Evolutionary conservation across 2,113 vertebrate species (phyloP).

Genomic region (Melanerpes formicivorus): DNA sequence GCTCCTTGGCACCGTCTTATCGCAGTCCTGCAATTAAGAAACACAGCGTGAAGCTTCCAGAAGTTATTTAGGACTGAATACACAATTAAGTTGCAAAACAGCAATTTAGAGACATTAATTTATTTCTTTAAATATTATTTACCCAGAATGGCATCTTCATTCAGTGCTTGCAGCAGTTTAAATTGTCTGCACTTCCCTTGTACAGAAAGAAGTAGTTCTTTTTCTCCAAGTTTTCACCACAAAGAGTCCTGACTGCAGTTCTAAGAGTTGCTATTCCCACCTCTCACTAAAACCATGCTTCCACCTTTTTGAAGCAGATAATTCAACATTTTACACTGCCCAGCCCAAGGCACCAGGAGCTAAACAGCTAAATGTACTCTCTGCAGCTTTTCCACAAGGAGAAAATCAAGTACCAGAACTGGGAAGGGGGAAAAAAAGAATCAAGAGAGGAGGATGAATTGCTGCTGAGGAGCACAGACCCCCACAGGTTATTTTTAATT

Average conservation of each 20-base stretch:
- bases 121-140: background rate
- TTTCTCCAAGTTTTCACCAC: background rate
- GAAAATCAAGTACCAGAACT: background rate
- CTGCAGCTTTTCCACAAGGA: background rate
- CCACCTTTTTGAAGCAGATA: background rate
- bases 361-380: background rate
- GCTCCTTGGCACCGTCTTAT: constrained; percentile 91
- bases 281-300: background rate
- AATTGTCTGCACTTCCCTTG: background rate
- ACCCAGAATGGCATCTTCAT: background rate
- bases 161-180: background rate
- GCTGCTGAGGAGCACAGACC: background rate
- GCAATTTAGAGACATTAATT: background rate
- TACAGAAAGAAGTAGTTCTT: background rate
- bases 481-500: background rate
- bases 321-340: background rate
- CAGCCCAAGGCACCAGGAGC: background rate
- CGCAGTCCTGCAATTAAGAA: constrained; percentile 81
- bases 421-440: background rate
- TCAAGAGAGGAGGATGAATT: background rate
- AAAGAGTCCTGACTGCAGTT: background rate
- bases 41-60: constrained; percentile 18
- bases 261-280: background rate
- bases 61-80: background rate
- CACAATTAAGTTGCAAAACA: background rate